phyloP scores from a whole-genome alignment of 2,888 invertebrate genomes.

The Anodontia alba region DNA sequence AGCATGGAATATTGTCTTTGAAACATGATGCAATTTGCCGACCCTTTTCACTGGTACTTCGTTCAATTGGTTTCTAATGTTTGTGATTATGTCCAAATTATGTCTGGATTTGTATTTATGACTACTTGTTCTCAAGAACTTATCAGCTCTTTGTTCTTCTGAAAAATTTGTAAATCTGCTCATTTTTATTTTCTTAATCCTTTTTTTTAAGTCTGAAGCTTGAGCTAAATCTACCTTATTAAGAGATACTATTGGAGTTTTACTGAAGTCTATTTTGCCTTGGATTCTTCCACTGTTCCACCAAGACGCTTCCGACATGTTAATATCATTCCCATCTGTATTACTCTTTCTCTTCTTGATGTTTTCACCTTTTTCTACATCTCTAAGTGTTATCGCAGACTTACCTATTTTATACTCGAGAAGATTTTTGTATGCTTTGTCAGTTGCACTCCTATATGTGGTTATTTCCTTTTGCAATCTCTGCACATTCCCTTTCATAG shows the following conservation, averaged over 20 bases:
- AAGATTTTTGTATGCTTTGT: conserved; percentile 12
- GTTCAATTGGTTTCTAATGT: too few species aligned
- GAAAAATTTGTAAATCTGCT: too few species aligned
- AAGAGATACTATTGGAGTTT: background rate
- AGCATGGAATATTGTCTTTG: too few species aligned
- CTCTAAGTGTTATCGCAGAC: conserved; percentile 27
- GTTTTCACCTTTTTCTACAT: background rate
- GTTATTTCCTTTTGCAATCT: background rate
- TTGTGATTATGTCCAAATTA: too few species aligned
- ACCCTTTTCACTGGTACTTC: too few species aligned
- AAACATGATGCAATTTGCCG: too few species aligned
- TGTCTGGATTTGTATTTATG: too few species aligned
- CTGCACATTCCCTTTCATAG: background rate
- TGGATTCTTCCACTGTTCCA: background rate
- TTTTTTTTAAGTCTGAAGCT: background rate
- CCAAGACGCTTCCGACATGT: background rate
- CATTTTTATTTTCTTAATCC: too few species aligned
- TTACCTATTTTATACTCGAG: conserved; percentile 40
- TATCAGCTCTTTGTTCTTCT: too few species aligned
- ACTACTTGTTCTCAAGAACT: too few species aligned
- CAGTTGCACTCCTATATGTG: background rate
- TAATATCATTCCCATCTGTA: background rate
- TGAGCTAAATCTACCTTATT: background rate
- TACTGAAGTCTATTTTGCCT: background rate
- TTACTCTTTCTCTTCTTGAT: background rate